Conservation (phyloP, 2,113 vertebrate genomes). For the Pollachius pollachius region DNA sequence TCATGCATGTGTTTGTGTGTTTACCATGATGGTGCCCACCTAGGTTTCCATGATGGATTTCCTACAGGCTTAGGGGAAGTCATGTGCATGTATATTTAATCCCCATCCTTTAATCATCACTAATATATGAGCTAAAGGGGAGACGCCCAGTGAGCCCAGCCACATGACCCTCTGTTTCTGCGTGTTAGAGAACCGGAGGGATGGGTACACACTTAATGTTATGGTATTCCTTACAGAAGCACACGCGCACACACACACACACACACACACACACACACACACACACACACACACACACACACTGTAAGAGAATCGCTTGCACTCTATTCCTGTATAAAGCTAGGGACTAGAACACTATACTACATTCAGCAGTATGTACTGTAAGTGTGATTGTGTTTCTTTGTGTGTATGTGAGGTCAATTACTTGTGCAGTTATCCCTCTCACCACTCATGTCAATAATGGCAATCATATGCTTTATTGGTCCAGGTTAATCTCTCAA, state of each 20-base stretch:
- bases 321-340: neutral
- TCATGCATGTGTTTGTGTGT: neutral
- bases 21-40: neutral
- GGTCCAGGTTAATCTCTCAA: neutral
- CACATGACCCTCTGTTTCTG: neutral
- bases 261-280: conserved; percentile 10
- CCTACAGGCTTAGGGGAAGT: conserved; percentile 50
- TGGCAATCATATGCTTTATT: neutral
- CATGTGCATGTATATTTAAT: conserved; percentile 67
- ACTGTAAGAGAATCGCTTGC: neutral
- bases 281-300: neutral
- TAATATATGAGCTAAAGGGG: conserved; percentile 63
- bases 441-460: neutral
- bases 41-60: conserved; percentile 51
- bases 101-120: conserved; percentile 48
- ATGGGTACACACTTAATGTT: too few relatives aligned
- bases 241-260: too few relatives aligned
- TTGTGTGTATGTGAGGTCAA: neutral
- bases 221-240: too few relatives aligned
- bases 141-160: conserved; percentile 17
- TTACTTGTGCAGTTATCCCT: neutral
- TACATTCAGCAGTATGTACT: neutral
- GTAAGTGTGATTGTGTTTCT: conserved; percentile 5
- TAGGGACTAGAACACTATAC: neutral
- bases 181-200: conserved; percentile 16